Conservation (phyloP, 2,113 vertebrate species). For the Poeciliopsis retropinna region DNA sequence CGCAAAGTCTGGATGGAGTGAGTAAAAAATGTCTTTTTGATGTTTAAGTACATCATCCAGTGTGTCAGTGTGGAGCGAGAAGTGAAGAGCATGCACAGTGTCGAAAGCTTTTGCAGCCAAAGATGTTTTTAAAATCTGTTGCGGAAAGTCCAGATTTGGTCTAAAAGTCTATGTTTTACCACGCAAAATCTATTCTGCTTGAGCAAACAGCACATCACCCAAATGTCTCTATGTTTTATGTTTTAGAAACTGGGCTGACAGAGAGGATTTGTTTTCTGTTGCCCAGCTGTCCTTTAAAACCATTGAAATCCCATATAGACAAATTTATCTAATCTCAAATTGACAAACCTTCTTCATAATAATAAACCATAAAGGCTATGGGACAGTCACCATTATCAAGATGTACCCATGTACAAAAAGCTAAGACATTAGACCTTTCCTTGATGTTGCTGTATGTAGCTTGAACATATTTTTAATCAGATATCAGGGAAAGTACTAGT, state of each 20-base stretch:
- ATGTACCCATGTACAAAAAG: background rate
- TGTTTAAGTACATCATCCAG: conserved; percentile 34
- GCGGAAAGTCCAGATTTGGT: conserved; percentile 12
- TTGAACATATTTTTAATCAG: too few relatives aligned
- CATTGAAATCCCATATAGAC: background rate
- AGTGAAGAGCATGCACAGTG: conserved; percentile 2
- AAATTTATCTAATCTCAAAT: too few relatives aligned
- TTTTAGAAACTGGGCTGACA: conserved; percentile 13
- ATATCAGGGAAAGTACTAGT: too few relatives aligned
- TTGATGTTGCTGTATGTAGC: too few relatives aligned
- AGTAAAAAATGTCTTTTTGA: conserved; percentile 35
- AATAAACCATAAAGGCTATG: too few relatives aligned
- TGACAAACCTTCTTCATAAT: too few relatives aligned
- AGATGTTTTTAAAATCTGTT: conserved; percentile 23
- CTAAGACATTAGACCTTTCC: too few relatives aligned
- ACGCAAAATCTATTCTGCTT: background rate
- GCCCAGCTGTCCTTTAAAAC: background rate
- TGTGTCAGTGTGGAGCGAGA: conserved; percentile 13
- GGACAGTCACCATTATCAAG: background rate
- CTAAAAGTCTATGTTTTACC: conserved; percentile 10
- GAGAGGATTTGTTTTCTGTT: background rate
- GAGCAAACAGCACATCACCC: conserved; percentile 6
- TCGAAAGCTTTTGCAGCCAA: conserved; percentile 26
- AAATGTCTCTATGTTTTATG: conserved; percentile 17
- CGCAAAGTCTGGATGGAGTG: conserved; percentile 11